Base-by-base conservation (phyloP, 2,113 vertebrate genomes). In the Zapornia atra region DNA sequence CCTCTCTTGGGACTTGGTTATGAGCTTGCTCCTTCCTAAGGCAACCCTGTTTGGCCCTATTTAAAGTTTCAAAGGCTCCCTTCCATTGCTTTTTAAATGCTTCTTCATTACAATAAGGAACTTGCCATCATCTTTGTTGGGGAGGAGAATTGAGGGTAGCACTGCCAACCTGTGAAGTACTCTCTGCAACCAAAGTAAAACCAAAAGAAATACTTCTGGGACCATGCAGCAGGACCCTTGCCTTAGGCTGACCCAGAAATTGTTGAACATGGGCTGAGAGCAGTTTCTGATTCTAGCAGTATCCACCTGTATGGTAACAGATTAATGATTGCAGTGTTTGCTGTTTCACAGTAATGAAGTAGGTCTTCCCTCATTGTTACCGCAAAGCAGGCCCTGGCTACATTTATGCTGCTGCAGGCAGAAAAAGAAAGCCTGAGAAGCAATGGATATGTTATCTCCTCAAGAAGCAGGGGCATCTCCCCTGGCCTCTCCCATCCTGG, bases 381-480 rank as follows among this genome's bases (percentile, higher is more conserved):
- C 68, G 38, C 70, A 56, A 89, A 77, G 26, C 46, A 76, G 72
- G 24, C 40, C 15, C 25, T 59, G 50, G 46, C 38, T 83, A 61
- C 21, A 75, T 60, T 48, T 56, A 15, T 72, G 69, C 20, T 87
- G 44, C 51, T 71, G 34, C 24, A 50, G 72, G 64, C 57, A 85
- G 70, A 82, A 92, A 92, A 90, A 48, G 12, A 80, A 92, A 88
- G n/a, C 33, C 81, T 79, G 57, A 87, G 46, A 86, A 95, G 72
- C n/a, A 81, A 81, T 65, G n/a, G 54, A 16, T 86, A 80, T 12
- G 31, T 80, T 92, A 90, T 91, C 87, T 93, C 54, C 42, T 86
- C 0, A 18, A 85, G 63, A 80, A 79, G 42, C 48, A 57, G 46
- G n/a, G 59, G 61, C 69, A 87, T 82, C 92, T 94, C 57, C 61